Conservation (phyloP, 2,797 vertebrate species). For the Pseudotriccus pelzelni region DNA sequence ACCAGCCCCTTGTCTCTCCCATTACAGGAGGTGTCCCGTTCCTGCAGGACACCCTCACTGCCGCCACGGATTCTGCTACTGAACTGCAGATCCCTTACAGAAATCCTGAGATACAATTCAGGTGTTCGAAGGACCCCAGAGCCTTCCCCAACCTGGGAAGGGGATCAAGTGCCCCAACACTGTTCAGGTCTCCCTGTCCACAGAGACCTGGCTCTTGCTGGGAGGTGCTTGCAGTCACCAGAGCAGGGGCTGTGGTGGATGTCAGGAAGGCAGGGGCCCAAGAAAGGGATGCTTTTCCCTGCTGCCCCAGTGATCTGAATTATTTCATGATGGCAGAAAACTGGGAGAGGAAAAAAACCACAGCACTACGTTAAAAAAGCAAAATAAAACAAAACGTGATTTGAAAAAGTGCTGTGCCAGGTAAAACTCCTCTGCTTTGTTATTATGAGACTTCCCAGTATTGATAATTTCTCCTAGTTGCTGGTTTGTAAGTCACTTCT, state of each 20-base stretch:
- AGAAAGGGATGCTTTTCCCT: conserved; percentile 27
- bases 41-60: background rate
- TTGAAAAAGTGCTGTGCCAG: conserved; percentile 49
- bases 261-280: background rate
- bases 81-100: background rate
- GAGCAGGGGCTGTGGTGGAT: background rate
- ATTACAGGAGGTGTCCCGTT: background rate
- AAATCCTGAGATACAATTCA: background rate
- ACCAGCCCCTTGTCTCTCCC: background rate
- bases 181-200: background rate
- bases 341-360: conserved; percentile 25
- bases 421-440: conserved; percentile 53
- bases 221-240: background rate
- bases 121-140: background rate
- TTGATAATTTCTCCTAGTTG: conserved; percentile 63
- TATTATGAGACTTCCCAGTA: conserved; percentile 50
- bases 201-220: background rate
- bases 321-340: conserved; percentile 51
- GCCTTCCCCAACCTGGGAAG: background rate
- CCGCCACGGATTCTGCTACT: fast-evolving
- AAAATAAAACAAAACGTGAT: background rate
- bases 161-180: background rate
- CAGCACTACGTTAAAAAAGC: background rate
- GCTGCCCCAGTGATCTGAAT: background rate
- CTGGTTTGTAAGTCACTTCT: conserved; percentile 65